phyloP scores from a whole-genome alignment of 2,888 invertebrate genomes.

The Catocala fraxini region DNA sequence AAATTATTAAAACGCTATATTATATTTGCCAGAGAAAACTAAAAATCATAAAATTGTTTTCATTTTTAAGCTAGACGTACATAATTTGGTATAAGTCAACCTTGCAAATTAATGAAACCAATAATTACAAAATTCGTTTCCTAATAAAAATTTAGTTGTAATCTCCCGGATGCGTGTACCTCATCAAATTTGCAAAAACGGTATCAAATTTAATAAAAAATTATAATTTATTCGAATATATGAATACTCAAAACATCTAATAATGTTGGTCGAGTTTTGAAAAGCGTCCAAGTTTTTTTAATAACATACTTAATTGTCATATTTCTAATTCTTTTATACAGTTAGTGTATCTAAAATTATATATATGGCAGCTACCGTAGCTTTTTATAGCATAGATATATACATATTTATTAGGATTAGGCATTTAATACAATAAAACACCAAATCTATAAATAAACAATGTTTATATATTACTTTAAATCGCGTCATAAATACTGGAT shows the following conservation, averaged over 20 bases:
- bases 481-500: no score
- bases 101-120: neutral
- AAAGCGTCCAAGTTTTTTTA: neutral
- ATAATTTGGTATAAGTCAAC: no score
- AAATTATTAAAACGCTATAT: no score
- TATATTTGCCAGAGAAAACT: no score
- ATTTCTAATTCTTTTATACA: neutral
- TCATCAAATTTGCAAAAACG: constrained; percentile 8
- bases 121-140: neutral
- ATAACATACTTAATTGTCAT: neutral
- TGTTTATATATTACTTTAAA: no score
- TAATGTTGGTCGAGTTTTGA: neutral
- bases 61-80: no score
- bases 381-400: no score
- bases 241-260: neutral
- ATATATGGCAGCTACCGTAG: neutral
- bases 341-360: no score
- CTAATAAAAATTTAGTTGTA: constrained; percentile 7
- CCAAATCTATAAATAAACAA: no score
- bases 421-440: no score
- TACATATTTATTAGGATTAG: no score
- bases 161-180: constrained; percentile 20
- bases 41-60: no score
- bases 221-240: constrained; percentile 20
- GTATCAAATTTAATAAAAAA: constrained; percentile 13